These are phyloP conservation scores for Perca schrenkii DNA, from an alignment of 2,113 vertebrate species.

Conservation along the genomic window DNA sequence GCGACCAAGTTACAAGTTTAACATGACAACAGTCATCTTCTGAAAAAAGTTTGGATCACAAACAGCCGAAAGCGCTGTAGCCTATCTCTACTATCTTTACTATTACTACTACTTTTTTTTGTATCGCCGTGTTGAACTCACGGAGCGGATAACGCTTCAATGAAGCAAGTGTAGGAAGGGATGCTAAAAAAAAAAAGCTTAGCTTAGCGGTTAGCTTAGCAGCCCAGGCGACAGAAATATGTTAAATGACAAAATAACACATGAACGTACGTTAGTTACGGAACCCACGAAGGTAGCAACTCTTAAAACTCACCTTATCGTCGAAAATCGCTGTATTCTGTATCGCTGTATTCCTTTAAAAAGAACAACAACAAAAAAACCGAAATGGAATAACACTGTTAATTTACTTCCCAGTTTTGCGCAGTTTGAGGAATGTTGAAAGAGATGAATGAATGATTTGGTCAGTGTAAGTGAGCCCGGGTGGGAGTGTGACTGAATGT, in stretches of 20 bases:
- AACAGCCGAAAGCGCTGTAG: background rate
- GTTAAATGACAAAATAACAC: conserved; percentile 9
- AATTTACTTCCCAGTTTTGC: conserved; percentile 54
- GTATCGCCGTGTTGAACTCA: background rate
- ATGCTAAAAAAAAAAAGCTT: conserved; percentile 43
- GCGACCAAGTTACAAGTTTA: background rate
- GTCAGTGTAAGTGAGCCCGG: conserved; percentile 55
- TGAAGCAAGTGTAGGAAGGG: conserved; percentile 30
- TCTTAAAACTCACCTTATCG: conserved; percentile 69
- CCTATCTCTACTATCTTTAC: conserved; percentile 1
- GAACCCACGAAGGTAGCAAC: background rate
- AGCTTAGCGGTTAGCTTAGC: conserved; percentile 58
- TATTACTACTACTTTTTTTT: too few relatives aligned
- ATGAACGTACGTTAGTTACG: background rate
- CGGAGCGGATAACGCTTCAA: background rate
- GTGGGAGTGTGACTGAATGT: conserved; percentile 43
- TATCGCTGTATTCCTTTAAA: conserved; percentile 14
- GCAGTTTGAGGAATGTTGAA: conserved; percentile 41
- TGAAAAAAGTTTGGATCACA: background rate
- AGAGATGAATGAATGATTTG: conserved; percentile 48
- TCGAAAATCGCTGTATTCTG: conserved; percentile 15
- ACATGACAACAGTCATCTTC: background rate
- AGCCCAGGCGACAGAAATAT: conserved; percentile 7
- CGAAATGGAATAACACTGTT: background rate
- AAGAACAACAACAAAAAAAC: background rate